Evolutionary conservation across 2,113 vertebrate genomes (phyloP).

Genomic region (Caranx melampygus): DNA sequence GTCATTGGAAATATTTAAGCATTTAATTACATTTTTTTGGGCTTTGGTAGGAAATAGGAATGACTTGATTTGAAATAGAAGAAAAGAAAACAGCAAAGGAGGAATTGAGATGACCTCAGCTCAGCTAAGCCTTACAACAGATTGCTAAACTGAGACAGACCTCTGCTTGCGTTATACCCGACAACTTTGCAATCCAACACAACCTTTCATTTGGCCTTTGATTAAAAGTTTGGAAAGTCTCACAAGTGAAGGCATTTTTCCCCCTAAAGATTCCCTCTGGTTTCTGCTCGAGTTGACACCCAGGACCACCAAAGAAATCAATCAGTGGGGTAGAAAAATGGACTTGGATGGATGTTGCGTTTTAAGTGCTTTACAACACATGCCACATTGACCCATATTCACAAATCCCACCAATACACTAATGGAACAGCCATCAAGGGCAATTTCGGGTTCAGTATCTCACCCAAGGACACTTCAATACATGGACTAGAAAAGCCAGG

Average conservation of each 20-base stretch:
- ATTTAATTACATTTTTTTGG: neutral
- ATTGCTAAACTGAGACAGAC: constrained; percentile 32
- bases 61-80: constrained; percentile 37
- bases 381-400: too few relatives aligned
- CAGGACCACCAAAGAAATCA: neutral
- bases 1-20: neutral
- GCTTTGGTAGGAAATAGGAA: neutral
- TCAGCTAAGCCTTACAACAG: constrained; percentile 24
- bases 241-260: neutral
- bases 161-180: constrained; percentile 14
- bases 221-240: constrained; percentile 44
- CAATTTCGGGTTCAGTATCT: too few relatives aligned
- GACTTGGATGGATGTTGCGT: too few relatives aligned
- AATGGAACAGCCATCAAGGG: too few relatives aligned
- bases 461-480: too few relatives aligned
- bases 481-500: too few relatives aligned
- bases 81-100: constrained; percentile 30
- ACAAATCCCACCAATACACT: too few relatives aligned
- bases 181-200: constrained; percentile 29
- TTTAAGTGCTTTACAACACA: too few relatives aligned
- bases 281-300: neutral
- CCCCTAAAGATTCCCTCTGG: neutral
- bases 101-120: constrained; percentile 38
- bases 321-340: too few relatives aligned
- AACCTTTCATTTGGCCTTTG: constrained; percentile 53